phyloP scores from a whole-genome alignment of 2,113 vertebrate species.

The Percopsis transmontana region DNA sequence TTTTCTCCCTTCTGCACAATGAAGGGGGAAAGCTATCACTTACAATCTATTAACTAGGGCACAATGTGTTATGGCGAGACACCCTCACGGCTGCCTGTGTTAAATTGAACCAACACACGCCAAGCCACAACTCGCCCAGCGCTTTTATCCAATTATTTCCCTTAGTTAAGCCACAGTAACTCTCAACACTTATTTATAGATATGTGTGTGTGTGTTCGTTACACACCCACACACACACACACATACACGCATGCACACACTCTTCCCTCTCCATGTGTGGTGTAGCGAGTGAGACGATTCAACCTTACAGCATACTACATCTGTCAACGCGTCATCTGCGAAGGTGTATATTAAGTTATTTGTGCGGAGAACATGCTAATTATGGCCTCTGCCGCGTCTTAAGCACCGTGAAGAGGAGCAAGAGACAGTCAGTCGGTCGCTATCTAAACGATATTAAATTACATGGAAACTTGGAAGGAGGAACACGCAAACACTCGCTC shows the following conservation, averaged over 20 bases:
- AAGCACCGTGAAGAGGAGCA: conserved; percentile 16
- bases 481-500: conserved; percentile 46
- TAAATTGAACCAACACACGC: conserved; percentile 8
- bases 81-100: conserved; percentile 15
- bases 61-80: conserved; percentile 52
- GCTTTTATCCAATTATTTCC: conserved; percentile 39
- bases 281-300: conserved; percentile 20
- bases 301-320: conserved; percentile 28
- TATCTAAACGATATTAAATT: conserved; percentile 66
- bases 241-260: not conserved
- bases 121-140: not conserved
- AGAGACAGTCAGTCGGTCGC: conserved; percentile 52
- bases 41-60: conserved; percentile 66
- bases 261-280: conserved; percentile 33
- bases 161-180: conserved; percentile 44
- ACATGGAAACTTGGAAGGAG: conserved; percentile 68
- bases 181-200: conserved; percentile 13
- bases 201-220: conserved; percentile 2
- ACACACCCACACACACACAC: not conserved
- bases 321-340: conserved; percentile 54
- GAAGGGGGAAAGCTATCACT: conserved; percentile 49
- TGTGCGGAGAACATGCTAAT: conserved; percentile 44
- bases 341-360: conserved; percentile 66
- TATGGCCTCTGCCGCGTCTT: conserved; percentile 48
- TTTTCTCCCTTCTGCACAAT: not conserved